Base-by-base conservation (phyloP, 2,888 invertebrate species). In the Harpagoxenus sublaevis region DNA sequence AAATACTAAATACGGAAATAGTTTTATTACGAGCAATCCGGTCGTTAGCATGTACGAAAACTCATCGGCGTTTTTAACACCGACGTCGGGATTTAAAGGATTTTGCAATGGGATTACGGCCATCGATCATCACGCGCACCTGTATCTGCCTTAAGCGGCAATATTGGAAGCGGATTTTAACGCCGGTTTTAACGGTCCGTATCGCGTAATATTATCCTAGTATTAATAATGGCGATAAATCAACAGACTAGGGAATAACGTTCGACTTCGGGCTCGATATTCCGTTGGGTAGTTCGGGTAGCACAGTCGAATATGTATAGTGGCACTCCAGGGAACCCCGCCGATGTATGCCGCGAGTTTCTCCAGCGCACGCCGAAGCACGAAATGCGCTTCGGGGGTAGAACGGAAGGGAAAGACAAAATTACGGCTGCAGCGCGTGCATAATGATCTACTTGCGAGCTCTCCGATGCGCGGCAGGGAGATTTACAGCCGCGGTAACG, bases 201-300 rank as follows among this genome's bases (percentile, higher is more conserved):
- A 91, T 92, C 90, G 85, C 88, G 90, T 86, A 89, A 89, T 89
- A 91, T 92, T 92, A 93, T 93, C 92, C 92, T 73, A 81, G 89
- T 91, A 93, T 93, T 92, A 92, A 93, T 92, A 92, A 93, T 89
- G 85, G 84, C 89, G 85, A 92, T 93, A 93, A 93, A 92, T 93
- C 92, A 92, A 86, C 85, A 85, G 84, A 87, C 87, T 79, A 81
- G 87, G 87, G 92, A 92, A 90, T 89, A 90, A 90, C 79, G 84
- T 87, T 86, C 85, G 86, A 83, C 91, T 89, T 89, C 82, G 84
- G 81, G 74, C 68, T 73, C 85, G 87, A 87, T 88, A 92, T 92
- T 86, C 90, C 89, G 87, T 85, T 78, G 84, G 87, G 88, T 90
- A 91, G 90, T 89, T 93, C 88, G 88, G 89, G 89, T 66, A 28